phyloP scores from a whole-genome alignment of 1,140 invertebrate genomes.

The Diploscapter pachys region DNA sequence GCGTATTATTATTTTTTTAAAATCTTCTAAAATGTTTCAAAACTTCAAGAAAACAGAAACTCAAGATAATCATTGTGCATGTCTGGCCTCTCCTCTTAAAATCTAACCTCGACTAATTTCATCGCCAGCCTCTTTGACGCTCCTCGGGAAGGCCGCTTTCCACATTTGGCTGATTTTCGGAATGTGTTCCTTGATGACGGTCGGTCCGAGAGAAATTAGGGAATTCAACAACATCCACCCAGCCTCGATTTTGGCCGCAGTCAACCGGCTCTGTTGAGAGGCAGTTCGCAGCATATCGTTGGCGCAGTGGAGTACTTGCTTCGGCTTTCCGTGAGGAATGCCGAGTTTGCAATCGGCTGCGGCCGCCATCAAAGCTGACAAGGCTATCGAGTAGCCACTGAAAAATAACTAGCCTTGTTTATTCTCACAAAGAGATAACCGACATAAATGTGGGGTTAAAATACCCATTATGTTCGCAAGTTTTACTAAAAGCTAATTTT shows the following conservation, averaged over 20 bases:
- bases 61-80: too few species aligned
- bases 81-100: too few species aligned
- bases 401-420: too few species aligned
- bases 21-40: neutral
- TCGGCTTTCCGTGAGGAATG: slow-evolving; percentile 78
- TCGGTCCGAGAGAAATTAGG: slow-evolving; percentile 81
- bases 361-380: slow-evolving; percentile 86
- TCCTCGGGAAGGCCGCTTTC: slow-evolving; percentile 94
- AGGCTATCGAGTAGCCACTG: slow-evolving; percentile 83
- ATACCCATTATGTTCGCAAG: too few species aligned
- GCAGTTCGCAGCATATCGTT: slow-evolving; percentile 93
- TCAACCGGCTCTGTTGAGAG: slow-evolving; percentile 84
- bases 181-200: slow-evolving; percentile 67
- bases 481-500: too few species aligned
- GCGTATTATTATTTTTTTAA: too few species aligned
- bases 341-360: slow-evolving; percentile 85
- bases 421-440: too few species aligned
- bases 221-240: slow-evolving; percentile 95
- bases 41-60: neutral
- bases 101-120: slow-evolving; percentile 87
- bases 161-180: slow-evolving; percentile 89
- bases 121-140: slow-evolving; percentile 88
- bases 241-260: slow-evolving; percentile 86
- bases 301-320: slow-evolving; percentile 77
- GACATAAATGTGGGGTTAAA: too few species aligned